Evolutionary conservation across 2,888 invertebrate species (phyloP).

Genomic region (Epirrhoe tristata): DNA sequence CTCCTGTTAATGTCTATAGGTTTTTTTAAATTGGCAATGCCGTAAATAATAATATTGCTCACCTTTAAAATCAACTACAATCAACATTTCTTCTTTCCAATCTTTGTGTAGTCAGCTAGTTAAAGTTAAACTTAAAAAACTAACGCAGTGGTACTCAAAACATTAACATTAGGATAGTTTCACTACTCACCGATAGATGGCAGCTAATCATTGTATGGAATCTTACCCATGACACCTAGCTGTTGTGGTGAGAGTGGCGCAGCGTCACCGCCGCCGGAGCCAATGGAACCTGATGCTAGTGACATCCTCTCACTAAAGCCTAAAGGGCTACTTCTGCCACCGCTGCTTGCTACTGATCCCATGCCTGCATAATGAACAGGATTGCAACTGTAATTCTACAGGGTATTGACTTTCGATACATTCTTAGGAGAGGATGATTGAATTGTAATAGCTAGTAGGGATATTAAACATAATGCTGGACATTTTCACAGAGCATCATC

Average conservation of each 20-base stretch:
- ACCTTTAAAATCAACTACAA: too few relatives aligned
- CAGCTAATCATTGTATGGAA: conserved; percentile 42
- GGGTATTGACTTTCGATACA: too few relatives aligned
- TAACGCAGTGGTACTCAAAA: conserved; percentile 41
- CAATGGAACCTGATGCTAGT: conserved; percentile 88
- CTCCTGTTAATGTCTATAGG: background rate
- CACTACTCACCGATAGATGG: conserved; percentile 67
- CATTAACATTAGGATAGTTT: conserved; percentile 29
- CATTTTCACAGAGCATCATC: too few relatives aligned
- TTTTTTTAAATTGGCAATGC: background rate
- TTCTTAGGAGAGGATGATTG: too few relatives aligned
- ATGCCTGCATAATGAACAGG: conserved; percentile 68
- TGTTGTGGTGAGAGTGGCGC: conserved; percentile 93
- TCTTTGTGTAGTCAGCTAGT: too few relatives aligned
- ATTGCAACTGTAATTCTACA: too few relatives aligned
- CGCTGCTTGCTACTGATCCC: conserved; percentile 88
- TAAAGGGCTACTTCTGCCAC: conserved; percentile 86
- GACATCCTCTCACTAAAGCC: conserved; percentile 88
- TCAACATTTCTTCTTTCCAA: too few relatives aligned
- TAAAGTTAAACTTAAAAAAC: background rate
- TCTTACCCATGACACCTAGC: conserved; percentile 95
- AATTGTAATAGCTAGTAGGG: too few relatives aligned
- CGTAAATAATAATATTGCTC: background rate
- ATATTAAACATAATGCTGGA: too few relatives aligned
- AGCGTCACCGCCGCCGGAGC: conserved; percentile 84